Percentiles rank a stretch among this genome's conserved stretches.
Evolutionary conservation across 2,888 invertebrate genomes (phyloP).

Genomic region (Parapristionchus giblindavisi): DNA sequence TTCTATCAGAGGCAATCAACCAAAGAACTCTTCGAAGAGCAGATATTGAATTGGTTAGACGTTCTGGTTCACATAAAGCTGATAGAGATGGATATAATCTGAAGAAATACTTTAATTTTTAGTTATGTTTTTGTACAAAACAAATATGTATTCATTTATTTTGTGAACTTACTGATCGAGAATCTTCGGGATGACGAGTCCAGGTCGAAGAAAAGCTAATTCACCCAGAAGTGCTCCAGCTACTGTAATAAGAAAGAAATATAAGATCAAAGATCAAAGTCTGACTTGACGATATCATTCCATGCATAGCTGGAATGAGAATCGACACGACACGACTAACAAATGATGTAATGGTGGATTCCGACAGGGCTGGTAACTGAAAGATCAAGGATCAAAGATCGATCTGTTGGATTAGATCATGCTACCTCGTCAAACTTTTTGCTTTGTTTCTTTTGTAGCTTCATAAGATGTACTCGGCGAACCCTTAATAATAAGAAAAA

Average conservation of each 20-base stretch:
- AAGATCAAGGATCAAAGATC: too few relatives aligned
- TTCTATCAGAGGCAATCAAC: conserved; percentile 39
- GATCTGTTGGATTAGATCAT: neutral
- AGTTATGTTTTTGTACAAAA: neutral
- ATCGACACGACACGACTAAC: conserved; percentile 23
- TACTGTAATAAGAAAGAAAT: neutral
- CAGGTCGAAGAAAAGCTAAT: conserved; percentile 45
- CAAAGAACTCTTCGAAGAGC: conserved; percentile 39
- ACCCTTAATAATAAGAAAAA: neutral
- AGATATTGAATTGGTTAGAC: conserved; percentile 41
- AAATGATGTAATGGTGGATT: conserved; percentile 6
- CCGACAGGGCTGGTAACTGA: conserved; percentile 20
- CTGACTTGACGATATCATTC: conserved; percentile 5
- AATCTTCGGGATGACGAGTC: conserved; percentile 46
- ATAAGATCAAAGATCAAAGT: neutral
- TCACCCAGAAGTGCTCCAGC: conserved; percentile 29
- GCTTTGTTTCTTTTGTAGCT: neutral
- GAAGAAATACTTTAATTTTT: neutral
- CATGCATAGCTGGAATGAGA: conserved; percentile 29
- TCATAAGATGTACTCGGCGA: neutral
- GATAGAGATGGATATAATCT: conserved; percentile 42
- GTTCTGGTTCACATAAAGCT: conserved; percentile 45
- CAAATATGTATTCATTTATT: neutral
- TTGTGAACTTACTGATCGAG: conserved; percentile 48
- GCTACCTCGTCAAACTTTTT: neutral